Evolutionary conservation across 2,797 vertebrate genomes (phyloP), one percentile per base, ranked within the genome.

Genomic region (Pseudomugil gertrudae): DNA sequence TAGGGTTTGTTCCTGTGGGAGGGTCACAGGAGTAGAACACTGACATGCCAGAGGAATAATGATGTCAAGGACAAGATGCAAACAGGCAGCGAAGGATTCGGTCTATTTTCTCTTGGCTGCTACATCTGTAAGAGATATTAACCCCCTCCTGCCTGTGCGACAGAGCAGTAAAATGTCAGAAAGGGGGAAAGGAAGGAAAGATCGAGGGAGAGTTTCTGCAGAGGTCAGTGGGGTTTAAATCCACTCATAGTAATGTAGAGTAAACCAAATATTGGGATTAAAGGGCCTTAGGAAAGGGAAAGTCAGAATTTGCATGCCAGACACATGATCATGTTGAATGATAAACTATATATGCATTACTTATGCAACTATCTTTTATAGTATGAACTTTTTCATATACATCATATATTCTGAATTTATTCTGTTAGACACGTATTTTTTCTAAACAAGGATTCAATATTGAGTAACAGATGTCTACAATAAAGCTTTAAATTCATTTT

Each of bases 21-120:
- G 83, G 84, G 83, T 89, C 79, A 75, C 43, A 65, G 50, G 64
- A 74, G n/a, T 55, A 56, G 59, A 74, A 40, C 65, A 63, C 50
- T 40, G 79, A 71, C 80, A 75, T 33, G 77, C 69, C 48, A 11
- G 68, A 74, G 78, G 83, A 88, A 79, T 64, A 84, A 86, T 72
- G 65, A 83, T 88, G 87, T 88, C 79, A 88, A 80, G 78, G 82
- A 80, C 73, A 43, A 84, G 84, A 88, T 63, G 66, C 75, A 76
- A 81, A 84, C 80, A 81, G 80, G 72, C 43, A 60, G 74, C 47
- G 71, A 83, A 78, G 65, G 80, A 83, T 71, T 74, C 62, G 23
- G 70, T 76, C 63, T 61, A 51, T 78, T 83, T 79, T 74, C 69
- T 67, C 50, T 60, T 58, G 66, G 58, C 52, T 2, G 32, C 62